A percentile compares a stretch with the other conserved stretches of the same genome.
Evolutionary conservation across 2,113 vertebrate genomes (phyloP).

Genomic region (Oryzias javanicus): DNA sequence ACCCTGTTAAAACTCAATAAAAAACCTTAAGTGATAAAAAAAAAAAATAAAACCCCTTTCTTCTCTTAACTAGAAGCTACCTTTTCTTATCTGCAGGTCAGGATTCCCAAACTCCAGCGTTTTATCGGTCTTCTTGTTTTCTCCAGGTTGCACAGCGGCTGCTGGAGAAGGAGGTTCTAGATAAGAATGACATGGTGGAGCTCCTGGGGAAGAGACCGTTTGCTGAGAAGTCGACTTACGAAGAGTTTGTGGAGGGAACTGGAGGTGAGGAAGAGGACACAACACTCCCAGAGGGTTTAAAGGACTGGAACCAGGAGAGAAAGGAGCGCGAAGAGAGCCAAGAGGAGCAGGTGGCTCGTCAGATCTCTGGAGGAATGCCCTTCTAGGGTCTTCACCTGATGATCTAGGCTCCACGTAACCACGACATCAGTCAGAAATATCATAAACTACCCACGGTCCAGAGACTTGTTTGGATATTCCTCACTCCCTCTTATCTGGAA

Average conservation of each 20-base stretch:
- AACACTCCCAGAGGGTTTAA: slow-evolving; percentile 90
- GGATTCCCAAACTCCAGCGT: too few relatives aligned
- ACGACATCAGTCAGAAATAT: too few relatives aligned
- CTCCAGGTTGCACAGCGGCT: slow-evolving; percentile 90
- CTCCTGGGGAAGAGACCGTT: slow-evolving; percentile 90
- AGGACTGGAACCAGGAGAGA: slow-evolving; percentile 95
- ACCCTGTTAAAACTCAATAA: too few relatives aligned
- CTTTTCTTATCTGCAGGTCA: too few relatives aligned
- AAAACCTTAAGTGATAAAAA: too few relatives aligned
- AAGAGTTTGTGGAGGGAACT: slow-evolving; percentile 97
- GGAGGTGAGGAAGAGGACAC: slow-evolving; percentile 95
- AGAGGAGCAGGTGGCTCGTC: slow-evolving; percentile 82
- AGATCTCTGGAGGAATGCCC: slow-evolving; percentile 81
- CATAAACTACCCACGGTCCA: neutral
- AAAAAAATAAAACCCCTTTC: too few relatives aligned
- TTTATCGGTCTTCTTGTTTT: neutral
- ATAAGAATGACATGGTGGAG: slow-evolving; percentile 94
- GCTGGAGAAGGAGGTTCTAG: slow-evolving; percentile 93
- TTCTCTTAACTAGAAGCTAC: too few relatives aligned
- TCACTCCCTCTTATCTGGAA: neutral
- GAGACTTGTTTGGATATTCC: neutral
- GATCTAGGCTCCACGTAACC: neutral
- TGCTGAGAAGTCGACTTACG: slow-evolving; percentile 92
- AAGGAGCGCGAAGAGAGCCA: slow-evolving; percentile 80
- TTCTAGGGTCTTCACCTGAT: slow-evolving; percentile 69